Evolutionary conservation across 2,888 invertebrate genomes (phyloP).

Genomic region (Pasiphila rectangulata): DNA sequence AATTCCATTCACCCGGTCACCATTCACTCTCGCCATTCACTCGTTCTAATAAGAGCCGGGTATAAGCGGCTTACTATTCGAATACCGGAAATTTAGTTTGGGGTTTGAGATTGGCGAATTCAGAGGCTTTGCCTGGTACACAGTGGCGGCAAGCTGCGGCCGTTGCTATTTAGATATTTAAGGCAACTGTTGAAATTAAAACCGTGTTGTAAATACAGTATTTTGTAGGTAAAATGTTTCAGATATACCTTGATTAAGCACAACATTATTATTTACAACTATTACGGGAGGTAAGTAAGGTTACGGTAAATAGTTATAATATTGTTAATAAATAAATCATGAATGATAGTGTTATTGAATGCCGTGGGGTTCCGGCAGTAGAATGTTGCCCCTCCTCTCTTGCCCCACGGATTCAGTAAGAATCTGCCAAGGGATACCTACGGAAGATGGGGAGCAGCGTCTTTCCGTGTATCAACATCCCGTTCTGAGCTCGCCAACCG

Average conservation of each 20-base stretch:
- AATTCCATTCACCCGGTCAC: slow-evolving; percentile 47
- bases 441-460: too few species aligned
- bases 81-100: slow-evolving; percentile 55
- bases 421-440: too few species aligned
- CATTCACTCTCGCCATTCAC: slow-evolving; percentile 54
- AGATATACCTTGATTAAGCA: background rate
- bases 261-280: too few species aligned
- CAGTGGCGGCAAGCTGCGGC: background rate
- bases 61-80: slow-evolving; percentile 59
- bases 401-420: too few species aligned
- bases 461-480: too few species aligned
- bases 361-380: too few species aligned
- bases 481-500: too few species aligned
- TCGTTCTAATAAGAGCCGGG: slow-evolving; percentile 48
- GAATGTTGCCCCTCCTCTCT: too few species aligned
- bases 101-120: slow-evolving; percentile 45
- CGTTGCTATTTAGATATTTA: slow-evolving; percentile 11
- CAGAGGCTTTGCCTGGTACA: slow-evolving; percentile 28
- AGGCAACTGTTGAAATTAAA: background rate
- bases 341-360: too few species aligned
- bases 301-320: too few species aligned
- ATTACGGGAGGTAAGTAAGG: too few species aligned
- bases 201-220: background rate
- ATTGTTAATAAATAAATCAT: too few species aligned
- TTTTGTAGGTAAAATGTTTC: background rate